phyloP scores from a whole-genome alignment of 2,113 vertebrate genomes.

The Chaetops frenatus region DNA sequence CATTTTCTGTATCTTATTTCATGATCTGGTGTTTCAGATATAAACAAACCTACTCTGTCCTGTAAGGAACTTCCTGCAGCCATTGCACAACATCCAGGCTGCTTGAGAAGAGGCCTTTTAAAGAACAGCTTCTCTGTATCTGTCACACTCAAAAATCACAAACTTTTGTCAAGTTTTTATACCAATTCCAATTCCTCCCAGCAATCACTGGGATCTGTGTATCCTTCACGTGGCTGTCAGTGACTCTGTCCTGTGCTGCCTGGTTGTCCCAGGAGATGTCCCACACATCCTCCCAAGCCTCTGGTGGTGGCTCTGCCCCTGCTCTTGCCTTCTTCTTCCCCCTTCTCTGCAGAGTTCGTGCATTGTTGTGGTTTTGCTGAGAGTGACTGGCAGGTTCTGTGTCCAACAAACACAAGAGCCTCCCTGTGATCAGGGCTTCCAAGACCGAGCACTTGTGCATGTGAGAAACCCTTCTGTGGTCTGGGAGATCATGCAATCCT shows the following conservation, averaged over 20 bases:
- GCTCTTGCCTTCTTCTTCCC: neutral
- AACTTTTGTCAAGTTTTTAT: neutral
- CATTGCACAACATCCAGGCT: neutral
- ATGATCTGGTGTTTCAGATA: constrained; percentile 20
- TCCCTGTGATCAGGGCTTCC: neutral
- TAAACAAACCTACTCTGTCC: neutral
- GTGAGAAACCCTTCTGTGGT: neutral
- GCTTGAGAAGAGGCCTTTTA: neutral
- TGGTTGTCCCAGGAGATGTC: neutral
- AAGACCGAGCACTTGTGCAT: neutral
- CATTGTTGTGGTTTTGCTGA: fast-evolving
- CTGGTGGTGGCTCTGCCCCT: neutral
- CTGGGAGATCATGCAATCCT: neutral
- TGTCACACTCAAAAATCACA: neutral
- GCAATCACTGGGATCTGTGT: neutral
- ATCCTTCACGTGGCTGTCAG: neutral
- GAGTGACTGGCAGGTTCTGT: too few species aligned
- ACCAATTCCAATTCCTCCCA: neutral
- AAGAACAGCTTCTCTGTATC: neutral
- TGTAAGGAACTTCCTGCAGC: neutral
- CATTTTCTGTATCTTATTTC: constrained; percentile 12
- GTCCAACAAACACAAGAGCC: neutral
- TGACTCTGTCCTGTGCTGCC: neutral
- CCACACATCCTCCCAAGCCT: neutral
- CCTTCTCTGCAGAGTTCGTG: neutral